Evolutionary conservation across 1,140 invertebrate genomes (phyloP), one percentile per base, ranked within the genome.

Genomic region (Euwallacea similis): DNA sequence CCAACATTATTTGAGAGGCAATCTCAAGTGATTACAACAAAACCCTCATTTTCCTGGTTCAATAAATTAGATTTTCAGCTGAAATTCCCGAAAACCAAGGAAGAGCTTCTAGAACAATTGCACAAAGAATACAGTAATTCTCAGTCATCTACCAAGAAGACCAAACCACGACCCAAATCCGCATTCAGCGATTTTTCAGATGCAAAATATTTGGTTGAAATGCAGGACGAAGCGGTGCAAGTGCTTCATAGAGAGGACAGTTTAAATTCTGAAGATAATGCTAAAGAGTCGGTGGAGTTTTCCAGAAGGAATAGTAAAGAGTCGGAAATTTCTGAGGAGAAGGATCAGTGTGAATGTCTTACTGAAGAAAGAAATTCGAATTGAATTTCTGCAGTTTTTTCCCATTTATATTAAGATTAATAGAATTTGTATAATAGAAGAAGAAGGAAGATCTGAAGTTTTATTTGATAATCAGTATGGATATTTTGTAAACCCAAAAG

Each of bases 1-100:
- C 89, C 89, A 0, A 86, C 88, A 65, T 83, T 90, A 10, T 91
- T 90, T 74, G 88, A 90, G 80, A 82, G 89, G 59, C 87, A 89
- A 74, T 89, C 89, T n/a, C 86, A 88, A 74, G 88, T 89, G 76
- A 50, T 60, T 66, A 62, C 42, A 11, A 56, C 7, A 7, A 42
- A 41, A 9, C 16, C 16, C 21, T 56, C 55, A 2, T 56, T 9
- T 15, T 4, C 11, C 8, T 56, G 2, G 13, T 64, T 69, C n/a
- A 43, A 60, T 33, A 41, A 16, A 73, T 41, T 8, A 13, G 33
- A n/a, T 47, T 64, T 42, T 64, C 66, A 79, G 76, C 54, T 72
- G 4, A 76, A 74, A 72, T 75, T 73, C 72, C 72, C 74, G 3
- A 78, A 76, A 64, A 78, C 76, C 7, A 75, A 73, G 68, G 74